Base-by-base conservation (phyloP, 2,113 vertebrate genomes). In the Hippocampus mohnikei region DNA sequence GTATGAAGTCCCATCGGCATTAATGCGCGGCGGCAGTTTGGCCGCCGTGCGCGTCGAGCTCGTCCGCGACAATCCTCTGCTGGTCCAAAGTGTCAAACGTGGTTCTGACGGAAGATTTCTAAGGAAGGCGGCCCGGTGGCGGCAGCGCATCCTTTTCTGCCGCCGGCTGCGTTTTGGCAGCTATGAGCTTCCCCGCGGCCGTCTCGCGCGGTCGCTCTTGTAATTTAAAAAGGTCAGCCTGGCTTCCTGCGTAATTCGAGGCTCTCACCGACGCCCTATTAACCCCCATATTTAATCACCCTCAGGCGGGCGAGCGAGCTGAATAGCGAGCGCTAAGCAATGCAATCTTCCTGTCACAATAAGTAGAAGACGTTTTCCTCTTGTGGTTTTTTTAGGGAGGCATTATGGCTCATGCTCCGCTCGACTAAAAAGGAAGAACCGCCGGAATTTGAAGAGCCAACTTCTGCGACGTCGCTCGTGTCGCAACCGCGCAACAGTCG, bases 191-290 rank as follows among this genome's bases (percentile, higher is more conserved):
- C 58, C 8, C 86, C 84, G 74, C 73, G 55, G 72, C 79, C 77
- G 88, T 88, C 87, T 81, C 80, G 83, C 89, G 88, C 90, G 89
- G 91, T 91, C 90, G 88, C 76, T 84, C 90, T 84, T 80, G 85
- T 91, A 92, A 92, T 92, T 92, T 88, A 87, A 86, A 92, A 93
- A 93, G 91, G 92, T 92, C 90, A 92, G 82, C 82, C 58, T 71
- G 84, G 84, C 89, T 88, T 88, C 80, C 77, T 66, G 84, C 75
- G 81, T 92, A 92, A 92, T 93, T 93, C 89, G 91, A 87, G 91
- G 90, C 85, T 87, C 90, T 90, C 84, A 85, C 84, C 1, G 83
- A 83, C 67, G 86, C 87, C 83, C 82, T 88, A 90, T 89, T 89
- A 93, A 91, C 86, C 88, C 29, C 87, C 85, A 87, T 92, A 92